phyloP scores from a whole-genome alignment of 2,888 invertebrate genomes.

The Myathropa florea region DNA sequence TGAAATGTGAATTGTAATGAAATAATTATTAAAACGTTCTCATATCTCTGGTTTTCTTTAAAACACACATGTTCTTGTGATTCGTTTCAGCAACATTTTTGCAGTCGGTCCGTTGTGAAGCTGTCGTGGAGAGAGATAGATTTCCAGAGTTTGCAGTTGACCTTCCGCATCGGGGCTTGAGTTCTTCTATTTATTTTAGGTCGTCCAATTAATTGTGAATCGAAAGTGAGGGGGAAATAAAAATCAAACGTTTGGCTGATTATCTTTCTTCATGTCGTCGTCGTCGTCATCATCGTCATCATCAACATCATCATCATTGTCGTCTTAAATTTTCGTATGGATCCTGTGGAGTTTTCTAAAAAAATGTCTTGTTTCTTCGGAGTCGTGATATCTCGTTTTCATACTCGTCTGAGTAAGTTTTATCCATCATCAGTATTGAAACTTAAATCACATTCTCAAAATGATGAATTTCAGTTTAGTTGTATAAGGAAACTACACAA shows the following conservation, averaged over 20 bases:
- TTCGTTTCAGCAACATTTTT: conserved; percentile 46
- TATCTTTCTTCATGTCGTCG: neutral
- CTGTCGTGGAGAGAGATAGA: neutral
- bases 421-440: neutral
- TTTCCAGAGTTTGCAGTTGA: neutral
- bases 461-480: neutral
- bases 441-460: neutral
- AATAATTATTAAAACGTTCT: conserved; percentile 71
- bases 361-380: neutral
- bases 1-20: conserved; percentile 71
- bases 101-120: neutral
- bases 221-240: too few relatives aligned
- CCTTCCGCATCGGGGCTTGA: conserved; percentile 45
- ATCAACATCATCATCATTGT: neutral
- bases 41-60: conserved; percentile 71
- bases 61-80: conserved; percentile 51
- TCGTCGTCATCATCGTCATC: neutral
- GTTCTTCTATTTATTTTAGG: conserved; percentile 43
- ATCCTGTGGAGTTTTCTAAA: neutral
- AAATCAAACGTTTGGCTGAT: neutral
- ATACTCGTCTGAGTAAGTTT: neutral
- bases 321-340: neutral
- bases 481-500: neutral
- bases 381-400: neutral
- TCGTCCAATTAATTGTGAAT: neutral